Conservation (phyloP, 2,888 invertebrate species). For the Argyra leucocephala region DNA sequence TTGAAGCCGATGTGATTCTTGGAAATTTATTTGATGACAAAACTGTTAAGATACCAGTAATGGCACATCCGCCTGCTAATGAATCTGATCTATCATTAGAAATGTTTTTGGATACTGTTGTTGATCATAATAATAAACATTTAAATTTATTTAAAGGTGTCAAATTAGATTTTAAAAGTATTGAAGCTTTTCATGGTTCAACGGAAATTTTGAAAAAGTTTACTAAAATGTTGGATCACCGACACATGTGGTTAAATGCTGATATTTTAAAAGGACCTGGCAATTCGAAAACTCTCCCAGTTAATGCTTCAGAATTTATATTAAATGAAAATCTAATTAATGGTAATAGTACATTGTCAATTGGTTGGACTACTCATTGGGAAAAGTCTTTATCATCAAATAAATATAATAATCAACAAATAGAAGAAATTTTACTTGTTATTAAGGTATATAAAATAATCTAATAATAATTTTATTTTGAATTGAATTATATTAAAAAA, state of each 20-base stretch:
- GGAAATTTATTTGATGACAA: slow-evolving; percentile 50
- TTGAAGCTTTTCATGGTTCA: slow-evolving; percentile 59
- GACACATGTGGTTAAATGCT: slow-evolving; percentile 80
- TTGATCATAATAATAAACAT: slow-evolving; percentile 45
- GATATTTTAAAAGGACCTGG: slow-evolving; percentile 70
- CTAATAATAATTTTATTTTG: too few species aligned
- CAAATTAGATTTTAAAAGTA: slow-evolving; percentile 79
- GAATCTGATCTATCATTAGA: slow-evolving; percentile 66
- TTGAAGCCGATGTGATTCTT: slow-evolving; percentile 76
- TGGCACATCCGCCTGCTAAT: slow-evolving; percentile 73
- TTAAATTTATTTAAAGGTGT: slow-evolving; percentile 57
- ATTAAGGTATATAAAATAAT: slow-evolving; percentile 40
- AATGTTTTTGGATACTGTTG: slow-evolving; percentile 57
- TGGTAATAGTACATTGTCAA: slow-evolving; percentile 55
- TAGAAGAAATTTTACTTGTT: slow-evolving; percentile 58
- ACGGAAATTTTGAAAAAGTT: slow-evolving; percentile 43
- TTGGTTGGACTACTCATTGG: slow-evolving; percentile 77
- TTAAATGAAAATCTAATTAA: neutral
- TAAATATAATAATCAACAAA: slow-evolving; percentile 53
- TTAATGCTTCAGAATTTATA: slow-evolving; percentile 44
- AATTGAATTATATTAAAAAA: too few species aligned
- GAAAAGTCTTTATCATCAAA: slow-evolving; percentile 47
- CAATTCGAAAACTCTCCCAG: slow-evolving; percentile 49
- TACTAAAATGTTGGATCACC: slow-evolving; percentile 46
- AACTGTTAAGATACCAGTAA: slow-evolving; percentile 53